Percentiles rank a stretch among this genome's conserved stretches.
Conservation (phyloP, 2,113 vertebrate species). For the Pantherophis guttatus region DNA sequence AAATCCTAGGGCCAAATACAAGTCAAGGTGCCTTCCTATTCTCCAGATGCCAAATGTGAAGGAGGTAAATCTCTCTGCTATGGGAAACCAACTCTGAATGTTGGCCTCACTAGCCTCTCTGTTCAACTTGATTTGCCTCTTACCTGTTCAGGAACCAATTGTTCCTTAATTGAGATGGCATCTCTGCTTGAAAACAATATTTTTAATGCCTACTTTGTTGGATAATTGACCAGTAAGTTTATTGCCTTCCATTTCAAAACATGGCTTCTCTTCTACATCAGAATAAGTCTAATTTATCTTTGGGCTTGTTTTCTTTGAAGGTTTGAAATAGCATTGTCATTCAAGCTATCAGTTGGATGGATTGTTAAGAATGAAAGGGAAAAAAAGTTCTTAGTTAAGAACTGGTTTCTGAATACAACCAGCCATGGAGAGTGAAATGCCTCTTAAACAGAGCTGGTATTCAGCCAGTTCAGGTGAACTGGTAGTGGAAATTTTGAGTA, state of each 20-base stretch:
- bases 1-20: background rate
- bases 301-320: background rate
- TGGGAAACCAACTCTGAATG: background rate
- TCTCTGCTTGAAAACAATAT: background rate
- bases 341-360: background rate
- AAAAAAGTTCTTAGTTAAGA: background rate
- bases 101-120: background rate
- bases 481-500: too few species aligned
- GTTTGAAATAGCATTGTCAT: background rate
- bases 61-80: background rate
- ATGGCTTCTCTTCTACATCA: background rate
- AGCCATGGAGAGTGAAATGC: background rate
- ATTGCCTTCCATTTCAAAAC: background rate
- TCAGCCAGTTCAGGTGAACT: too few species aligned
- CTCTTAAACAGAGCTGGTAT: too few species aligned
- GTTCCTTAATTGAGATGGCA: background rate
- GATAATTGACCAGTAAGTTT: background rate
- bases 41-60: background rate
- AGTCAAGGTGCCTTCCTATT: background rate
- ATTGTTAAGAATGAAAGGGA: background rate
- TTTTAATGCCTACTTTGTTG: background rate
- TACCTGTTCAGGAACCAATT: background rate
- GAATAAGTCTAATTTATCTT: background rate
- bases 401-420: background rate
- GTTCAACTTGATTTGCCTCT: background rate